Percentiles rank a stretch among this genome's conserved stretches.
Evolutionary conservation across 2,797 vertebrate genomes (phyloP).

Genomic region (Galago senegalensis): DNA sequence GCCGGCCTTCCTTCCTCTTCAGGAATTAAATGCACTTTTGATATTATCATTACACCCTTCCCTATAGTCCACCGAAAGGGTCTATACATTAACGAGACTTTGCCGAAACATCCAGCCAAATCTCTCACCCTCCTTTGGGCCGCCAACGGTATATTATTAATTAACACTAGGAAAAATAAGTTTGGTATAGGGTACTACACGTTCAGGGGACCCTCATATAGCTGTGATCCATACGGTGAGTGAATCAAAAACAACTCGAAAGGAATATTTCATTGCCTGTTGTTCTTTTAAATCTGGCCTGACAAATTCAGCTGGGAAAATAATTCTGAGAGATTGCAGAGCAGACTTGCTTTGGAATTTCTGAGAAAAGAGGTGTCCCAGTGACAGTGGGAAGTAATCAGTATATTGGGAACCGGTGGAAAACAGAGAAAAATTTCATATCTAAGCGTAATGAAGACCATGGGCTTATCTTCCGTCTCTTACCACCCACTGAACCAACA

Average conservation of each 20-base stretch:
- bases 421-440: not conserved
- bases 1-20: conserved; percentile 81
- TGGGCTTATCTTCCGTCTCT: not conserved
- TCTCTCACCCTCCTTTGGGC: conserved; percentile 29
- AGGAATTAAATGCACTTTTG: conserved; percentile 82
- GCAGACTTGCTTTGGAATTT: conserved; percentile 9
- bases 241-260: conserved; percentile 49
- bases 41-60: conserved; percentile 72
- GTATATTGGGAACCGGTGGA: not conserved
- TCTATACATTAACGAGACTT: not conserved
- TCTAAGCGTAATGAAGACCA: not conserved
- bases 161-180: conserved; percentile 17
- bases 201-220: conserved; percentile 35
- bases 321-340: not conserved
- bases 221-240: conserved; percentile 14
- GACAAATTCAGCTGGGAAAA: conserved; percentile 35
- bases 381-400: not conserved
- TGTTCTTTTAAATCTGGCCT: conserved; percentile 70
- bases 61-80: conserved; percentile 8
- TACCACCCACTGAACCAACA: conserved; percentile 23
- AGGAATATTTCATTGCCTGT: conserved; percentile 57
- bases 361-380: not conserved
- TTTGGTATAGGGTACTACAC: not conserved
- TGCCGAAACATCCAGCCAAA: conserved; percentile 65
- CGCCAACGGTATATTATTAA: conserved; percentile 34